These are phyloP conservation scores for Brachyistius frenatus DNA, from an alignment of 2,113 vertebrate species.

Conservation along the genomic window DNA sequence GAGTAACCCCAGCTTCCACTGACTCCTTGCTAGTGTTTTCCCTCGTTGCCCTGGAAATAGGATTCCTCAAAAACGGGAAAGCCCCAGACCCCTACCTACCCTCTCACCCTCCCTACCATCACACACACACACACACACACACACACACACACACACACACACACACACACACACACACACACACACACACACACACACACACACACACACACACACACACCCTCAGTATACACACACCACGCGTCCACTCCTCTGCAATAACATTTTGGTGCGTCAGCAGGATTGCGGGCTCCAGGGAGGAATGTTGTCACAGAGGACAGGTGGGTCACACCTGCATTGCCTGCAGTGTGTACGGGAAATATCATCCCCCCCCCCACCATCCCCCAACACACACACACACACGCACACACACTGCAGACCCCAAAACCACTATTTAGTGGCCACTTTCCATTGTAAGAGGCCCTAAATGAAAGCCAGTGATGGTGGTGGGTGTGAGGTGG, in stretches of 20 bases:
- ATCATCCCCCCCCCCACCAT: background rate
- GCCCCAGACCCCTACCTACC: conserved; percentile 23
- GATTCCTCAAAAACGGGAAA: conserved; percentile 62
- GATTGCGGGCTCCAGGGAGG: conserved; percentile 35
- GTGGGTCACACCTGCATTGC: conserved; percentile 76
- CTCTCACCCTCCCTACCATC: background rate
- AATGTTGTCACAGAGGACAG: conserved; percentile 70
- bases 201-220: background rate
- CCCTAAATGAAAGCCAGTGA: conserved; percentile 1
- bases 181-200: background rate
- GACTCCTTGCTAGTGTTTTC: conserved; percentile 61
- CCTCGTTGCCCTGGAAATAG: conserved; percentile 53
- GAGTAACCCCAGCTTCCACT: background rate
- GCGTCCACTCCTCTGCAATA: conserved; percentile 35
- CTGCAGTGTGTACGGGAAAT: conserved; percentile 52
- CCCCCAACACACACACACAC: background rate
- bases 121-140: background rate
- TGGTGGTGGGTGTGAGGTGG: conserved; percentile 25
- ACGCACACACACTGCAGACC: background rate
- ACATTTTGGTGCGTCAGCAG: conserved; percentile 66
- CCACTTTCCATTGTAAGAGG: conserved; percentile 39
- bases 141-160: conserved; percentile 21
- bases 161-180: conserved; percentile 6
- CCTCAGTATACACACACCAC: conserved; percentile 25
- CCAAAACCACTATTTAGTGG: conserved; percentile 17